Evolutionary conservation across 2,888 invertebrate genomes (phyloP).

Genomic region (Leptinotarsa juncta): DNA sequence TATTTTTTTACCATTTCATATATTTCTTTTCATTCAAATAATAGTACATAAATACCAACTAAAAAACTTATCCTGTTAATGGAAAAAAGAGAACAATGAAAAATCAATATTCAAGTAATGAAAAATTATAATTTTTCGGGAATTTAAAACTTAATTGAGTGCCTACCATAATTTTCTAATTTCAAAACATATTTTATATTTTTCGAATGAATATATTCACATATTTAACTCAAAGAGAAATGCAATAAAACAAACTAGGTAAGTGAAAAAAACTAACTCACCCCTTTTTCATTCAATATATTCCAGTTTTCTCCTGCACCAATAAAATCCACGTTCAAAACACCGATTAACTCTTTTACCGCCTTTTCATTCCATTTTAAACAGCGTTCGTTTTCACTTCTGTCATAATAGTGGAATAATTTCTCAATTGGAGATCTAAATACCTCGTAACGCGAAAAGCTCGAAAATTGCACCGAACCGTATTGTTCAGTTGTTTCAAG

Average conservation of each 20-base stretch:
- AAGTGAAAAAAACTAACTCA: not conserved
- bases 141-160: too few species aligned
- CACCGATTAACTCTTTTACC: conserved; percentile 2
- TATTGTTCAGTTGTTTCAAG: conserved; percentile 21
- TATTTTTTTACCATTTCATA: too few species aligned
- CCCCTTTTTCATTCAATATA: conserved; percentile 1
- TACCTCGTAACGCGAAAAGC: conserved; percentile 3
- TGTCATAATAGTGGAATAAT: conserved; percentile 7
- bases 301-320: not conserved
- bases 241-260: not conserved
- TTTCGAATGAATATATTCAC: too few species aligned
- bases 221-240: too few species aligned
- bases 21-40: too few species aligned
- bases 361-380: conserved; percentile 13
- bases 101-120: too few species aligned
- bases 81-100: too few species aligned
- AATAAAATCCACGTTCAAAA: not conserved
- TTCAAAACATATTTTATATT: too few species aligned
- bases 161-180: too few species aligned
- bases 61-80: too few species aligned
- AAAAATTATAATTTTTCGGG: too few species aligned
- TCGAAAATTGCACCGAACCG: conserved; percentile 25
- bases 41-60: too few species aligned
- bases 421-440: not conserved
- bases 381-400: conserved; percentile 9